Evolutionary conservation across 2,888 invertebrate species (phyloP), one percentile per base, ranked within the genome.

Genomic region (Tetropium fuscum): DNA sequence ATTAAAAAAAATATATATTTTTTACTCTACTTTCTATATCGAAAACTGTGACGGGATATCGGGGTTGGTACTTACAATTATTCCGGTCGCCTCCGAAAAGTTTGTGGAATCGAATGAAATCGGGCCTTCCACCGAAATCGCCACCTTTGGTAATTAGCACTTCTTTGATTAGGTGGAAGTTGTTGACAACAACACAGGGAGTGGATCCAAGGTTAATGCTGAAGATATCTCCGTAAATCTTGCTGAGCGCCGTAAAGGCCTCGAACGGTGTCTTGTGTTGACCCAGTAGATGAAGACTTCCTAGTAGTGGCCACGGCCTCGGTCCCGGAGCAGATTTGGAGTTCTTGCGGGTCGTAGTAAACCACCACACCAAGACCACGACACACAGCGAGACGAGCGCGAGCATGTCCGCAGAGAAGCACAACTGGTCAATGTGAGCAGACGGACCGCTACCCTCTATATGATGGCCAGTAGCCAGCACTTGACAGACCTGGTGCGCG

Each of bases 71-170:
- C 94, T 93, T 82, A 94, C 94, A 94, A 78, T 94, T 93, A 81
- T 93, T 92, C 53, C 93, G 84, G 81, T 94, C 90, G 22, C 93
- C 93, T 19, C 92, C 93, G 79, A 95, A 94, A 5, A 94, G 87
- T 66, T 88, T 87, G 75, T 93, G 90, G 78, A 92, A 94, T 11
- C 95, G 83, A 67, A 90, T 78, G 79, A 94, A 94, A 77, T 94
- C 88, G 0, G 94, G 94, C 6, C 95, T 84, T 7, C 93, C 92
- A 1, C 92, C 93, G 80, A 95, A 94, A 72, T 90, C 89, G 63
- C 89, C 89, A 2, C 93, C 93, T 74, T 91, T 92, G 60, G 90
- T 87, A 75, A 92, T 91, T 16, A 93, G 83, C 44, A 93, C 92
- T 75, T 92, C 91, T 60, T 88, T 86, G 65, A 92, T 90, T 22